Base-by-base conservation (phyloP, 1,140 invertebrate genomes). In the Camponotus vicinus region DNA sequence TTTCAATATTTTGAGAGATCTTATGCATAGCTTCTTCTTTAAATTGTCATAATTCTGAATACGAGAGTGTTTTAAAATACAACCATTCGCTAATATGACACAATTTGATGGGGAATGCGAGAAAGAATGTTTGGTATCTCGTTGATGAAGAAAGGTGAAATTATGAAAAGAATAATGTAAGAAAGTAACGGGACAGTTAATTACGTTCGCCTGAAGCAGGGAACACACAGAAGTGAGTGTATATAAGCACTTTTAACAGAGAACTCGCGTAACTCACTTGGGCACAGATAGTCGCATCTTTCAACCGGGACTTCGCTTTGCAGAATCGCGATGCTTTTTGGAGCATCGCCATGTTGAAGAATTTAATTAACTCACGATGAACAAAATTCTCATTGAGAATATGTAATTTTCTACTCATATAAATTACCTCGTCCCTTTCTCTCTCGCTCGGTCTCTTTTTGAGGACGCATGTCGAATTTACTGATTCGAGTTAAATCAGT, bases 241-340 rank as follows among this genome's bases (percentile, higher is more conserved):
- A 6, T 15, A 18, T 18, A 82, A 86, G 75, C 77, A 76, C 87
- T 75, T 79, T 89, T 89, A 86, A 89, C 86, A 82, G 80, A 85
- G 37, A 86, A 18, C 77, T 34, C 80, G 66, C 57, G 69, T 85
- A 89, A 89, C 86, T 86, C 67, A 83, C 63, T 61, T 52, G 27
- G 37, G 55, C 15, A 21, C 37, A 34, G 79, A 83, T 75, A 75
- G 79, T 49, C 37, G 32, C 40, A 49, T 83, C 79, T 57, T 55
- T 83, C 79, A 75, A 83, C 69, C 40, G 67, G 40, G 59, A 71
- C 52, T 61, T 34, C 27, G 64, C 45, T 57, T 42, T 3, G 37
- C 52, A 7, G 57, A 59, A 59, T 71, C 69, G 69, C 42, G 37
- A 63, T 9, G 27, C 69, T 83, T 73, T 83, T 83, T 83, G 55